phyloP scores from a whole-genome alignment of 2,888 invertebrate genomes.

The Sinohyriopsis cumingii region DNA sequence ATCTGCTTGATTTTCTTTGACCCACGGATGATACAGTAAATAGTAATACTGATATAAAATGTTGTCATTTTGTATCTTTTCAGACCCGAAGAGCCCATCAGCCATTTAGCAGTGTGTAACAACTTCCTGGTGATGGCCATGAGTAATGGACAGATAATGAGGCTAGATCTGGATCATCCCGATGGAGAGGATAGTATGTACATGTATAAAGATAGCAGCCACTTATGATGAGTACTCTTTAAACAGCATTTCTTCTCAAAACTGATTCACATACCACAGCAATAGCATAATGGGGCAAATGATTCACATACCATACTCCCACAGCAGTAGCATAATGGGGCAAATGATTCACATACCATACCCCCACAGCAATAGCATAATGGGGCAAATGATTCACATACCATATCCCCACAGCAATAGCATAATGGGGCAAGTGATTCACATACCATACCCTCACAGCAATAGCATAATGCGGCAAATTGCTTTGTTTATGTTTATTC shows the following conservation, averaged over 20 bases:
- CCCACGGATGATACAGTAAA: no score
- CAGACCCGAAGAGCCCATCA: constrained; percentile 84
- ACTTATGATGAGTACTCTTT: neutral
- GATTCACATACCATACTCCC: neutral
- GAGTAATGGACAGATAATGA: constrained; percentile 85
- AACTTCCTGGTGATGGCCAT: constrained; percentile 88
- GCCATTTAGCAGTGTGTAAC: constrained; percentile 86
- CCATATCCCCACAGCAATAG: no score
- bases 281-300: no score
- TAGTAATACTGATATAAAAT: no score
- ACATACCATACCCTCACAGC: neutral
- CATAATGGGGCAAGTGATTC: no score
- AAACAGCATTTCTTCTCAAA: neutral
- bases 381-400: neutral
- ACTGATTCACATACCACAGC: neutral
- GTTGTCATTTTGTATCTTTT: constrained; percentile 8
- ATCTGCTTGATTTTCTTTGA: no score
- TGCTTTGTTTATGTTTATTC: no score
- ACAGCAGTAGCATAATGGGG: no score
- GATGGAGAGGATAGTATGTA: constrained; percentile 82
- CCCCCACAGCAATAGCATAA: no score
- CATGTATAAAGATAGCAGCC: neutral
- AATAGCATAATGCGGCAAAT: no score
- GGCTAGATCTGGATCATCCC: constrained; percentile 86
- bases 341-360: neutral